These are phyloP conservation scores for Dorcus parallelipipedus DNA, from an alignment of 2,888 invertebrate genomes.

Conservation along the genomic window DNA sequence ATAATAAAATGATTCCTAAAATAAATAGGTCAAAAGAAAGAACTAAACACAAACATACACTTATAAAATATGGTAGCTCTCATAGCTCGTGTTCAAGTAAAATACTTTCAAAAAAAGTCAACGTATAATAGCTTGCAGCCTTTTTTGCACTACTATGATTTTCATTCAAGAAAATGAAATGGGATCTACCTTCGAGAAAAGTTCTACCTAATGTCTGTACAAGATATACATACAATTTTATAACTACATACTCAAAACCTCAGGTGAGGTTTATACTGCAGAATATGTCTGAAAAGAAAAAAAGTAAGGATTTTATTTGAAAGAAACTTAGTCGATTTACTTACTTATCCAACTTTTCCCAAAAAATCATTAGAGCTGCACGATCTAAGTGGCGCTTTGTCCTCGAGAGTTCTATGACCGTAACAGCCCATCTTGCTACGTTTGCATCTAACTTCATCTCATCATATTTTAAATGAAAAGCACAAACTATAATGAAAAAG, in stretches of 20 bases:
- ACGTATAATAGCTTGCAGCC: too few species aligned
- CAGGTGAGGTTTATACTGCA: conserved; percentile 84
- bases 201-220: conserved; percentile 17
- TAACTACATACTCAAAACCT: conserved; percentile 55
- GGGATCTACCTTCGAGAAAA: not conserved
- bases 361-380: conserved; percentile 92
- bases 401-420: conserved; percentile 85
- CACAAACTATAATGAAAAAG: conserved; percentile 63
- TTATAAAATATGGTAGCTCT: too few species aligned
- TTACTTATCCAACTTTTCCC: conserved; percentile 95
- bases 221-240: conserved; percentile 7
- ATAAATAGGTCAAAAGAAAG: too few species aligned
- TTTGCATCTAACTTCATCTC: conserved; percentile 94
- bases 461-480: conserved; percentile 73
- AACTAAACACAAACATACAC: too few species aligned
- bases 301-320: conserved; percentile 12
- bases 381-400: conserved; percentile 95
- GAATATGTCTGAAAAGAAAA: conserved; percentile 71
- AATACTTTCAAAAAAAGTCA: too few species aligned
- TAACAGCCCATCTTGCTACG: conserved; percentile 96
- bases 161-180: too few species aligned
- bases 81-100: too few species aligned
- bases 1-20: too few species aligned
- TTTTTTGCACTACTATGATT: too few species aligned
- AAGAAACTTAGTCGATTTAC: conserved; percentile 32